Base-by-base conservation (phyloP, 2,797 vertebrate species). In the Petrocephalus sullivani region DNA sequence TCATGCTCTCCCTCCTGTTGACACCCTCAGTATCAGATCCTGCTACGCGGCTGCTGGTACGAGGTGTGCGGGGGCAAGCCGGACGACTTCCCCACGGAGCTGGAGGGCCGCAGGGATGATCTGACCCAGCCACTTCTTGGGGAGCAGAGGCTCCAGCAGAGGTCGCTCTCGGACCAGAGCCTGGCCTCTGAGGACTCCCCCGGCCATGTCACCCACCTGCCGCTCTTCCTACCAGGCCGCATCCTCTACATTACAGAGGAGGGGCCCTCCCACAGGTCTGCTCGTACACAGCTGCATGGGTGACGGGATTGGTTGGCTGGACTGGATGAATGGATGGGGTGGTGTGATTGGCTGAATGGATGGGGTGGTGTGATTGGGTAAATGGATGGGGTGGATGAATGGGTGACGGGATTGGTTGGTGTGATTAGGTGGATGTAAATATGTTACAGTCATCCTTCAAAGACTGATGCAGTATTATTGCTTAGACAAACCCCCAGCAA, bases 1-100 rank as follows among this genome's bases (percentile, higher is more conserved):
- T 21, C 28, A n/a, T 21, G 10, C 28, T 51, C n/a, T 0, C 0
- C 64, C 2, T 16, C 0, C 0, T 33, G 2, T 56, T 60, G 37
- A 46, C 60, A 1, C 82, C 88, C 90, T 56, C 92, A 99, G 98
- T 99, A 98, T 93, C 96, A 96, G 95, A 99, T 99, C 91, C 93
- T 99, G 92, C 93, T 99, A 91, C 96, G 90, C 0, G 98, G 98
- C 0, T 98, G 97, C 88, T 98, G 98, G 97, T 99, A 99, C 0
- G 98, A 97, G 92, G 90, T 99, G 5, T 98, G 98, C 0, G 98
- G 98, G 53, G 98, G 98, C 23, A 93, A 94, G 90, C 97, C 97
- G 0, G 95, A 97, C 0, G 94, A 98, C 90, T 96, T 95, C 81
- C 97, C 97, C 0, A 97, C 97, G 0, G 98, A 99, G 93, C 95